Percentiles rank a stretch among this genome's conserved stretches.
Conservation (phyloP, 2,113 vertebrate species). For the Rhadina sibilatrix region DNA sequence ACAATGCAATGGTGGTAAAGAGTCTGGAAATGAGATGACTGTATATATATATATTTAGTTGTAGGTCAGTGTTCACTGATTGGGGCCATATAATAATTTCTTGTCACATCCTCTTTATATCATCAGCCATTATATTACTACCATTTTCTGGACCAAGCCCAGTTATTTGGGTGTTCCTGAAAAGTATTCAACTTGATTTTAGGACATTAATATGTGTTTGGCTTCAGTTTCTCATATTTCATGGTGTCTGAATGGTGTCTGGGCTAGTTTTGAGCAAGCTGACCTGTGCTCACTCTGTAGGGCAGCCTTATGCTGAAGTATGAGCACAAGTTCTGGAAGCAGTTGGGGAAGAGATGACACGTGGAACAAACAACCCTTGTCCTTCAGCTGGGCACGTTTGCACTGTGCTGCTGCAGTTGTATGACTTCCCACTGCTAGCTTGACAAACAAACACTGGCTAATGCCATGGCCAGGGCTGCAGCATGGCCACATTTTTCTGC, state of each 20-base stretch:
- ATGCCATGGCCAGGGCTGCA: not conserved
- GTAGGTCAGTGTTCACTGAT: not conserved
- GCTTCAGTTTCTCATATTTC: not conserved
- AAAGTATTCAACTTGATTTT: not conserved
- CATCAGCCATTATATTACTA: not conserved
- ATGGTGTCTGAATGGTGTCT: not conserved
- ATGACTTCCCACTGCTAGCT: fast-evolving
- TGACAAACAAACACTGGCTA: not conserved
- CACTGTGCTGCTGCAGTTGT: not conserved
- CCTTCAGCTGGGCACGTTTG: not conserved
- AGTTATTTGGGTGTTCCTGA: not conserved
- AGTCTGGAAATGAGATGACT: not conserved
- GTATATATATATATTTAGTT: not conserved
- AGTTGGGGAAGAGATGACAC: not conserved
- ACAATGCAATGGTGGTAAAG: not conserved
- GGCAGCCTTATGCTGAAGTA: not conserved
- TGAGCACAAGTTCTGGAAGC: not conserved
- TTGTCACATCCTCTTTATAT: not conserved
- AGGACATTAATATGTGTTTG: not conserved
- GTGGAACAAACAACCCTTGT: not conserved
- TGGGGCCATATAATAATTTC: not conserved
- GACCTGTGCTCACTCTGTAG: fast-evolving
- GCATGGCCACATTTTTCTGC: not conserved
- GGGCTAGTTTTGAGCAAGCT: not conserved
- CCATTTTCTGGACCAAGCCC: not conserved